Percentiles rank a stretch among this genome's conserved stretches.
phyloP scores from a whole-genome alignment of 2,113 vertebrate species.

The Raja brachyura region DNA sequence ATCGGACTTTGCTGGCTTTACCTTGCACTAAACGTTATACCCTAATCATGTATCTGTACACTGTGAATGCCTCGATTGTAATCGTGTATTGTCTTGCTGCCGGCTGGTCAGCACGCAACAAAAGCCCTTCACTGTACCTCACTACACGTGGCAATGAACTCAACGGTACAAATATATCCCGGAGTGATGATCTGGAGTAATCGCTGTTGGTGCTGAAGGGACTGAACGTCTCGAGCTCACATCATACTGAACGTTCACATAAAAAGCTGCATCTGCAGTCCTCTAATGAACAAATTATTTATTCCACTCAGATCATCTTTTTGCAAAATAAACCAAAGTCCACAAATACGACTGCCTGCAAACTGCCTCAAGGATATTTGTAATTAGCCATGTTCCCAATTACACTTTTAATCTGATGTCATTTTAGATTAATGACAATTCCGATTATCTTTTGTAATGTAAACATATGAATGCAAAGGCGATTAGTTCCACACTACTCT shows the following conservation, averaged over 20 bases:
- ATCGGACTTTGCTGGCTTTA: too few relatives aligned
- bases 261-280: not conserved
- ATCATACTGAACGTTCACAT: not conserved
- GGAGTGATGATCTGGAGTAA: too few relatives aligned
- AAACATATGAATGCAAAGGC: slow-evolving; percentile 29
- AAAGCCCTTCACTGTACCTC: too few relatives aligned
- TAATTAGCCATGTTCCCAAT: slow-evolving; percentile 31
- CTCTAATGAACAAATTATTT: not conserved
- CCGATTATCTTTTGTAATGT: slow-evolving; percentile 25
- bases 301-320: not conserved
- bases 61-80: too few relatives aligned
- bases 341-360: not conserved
- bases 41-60: too few relatives aligned
- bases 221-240: too few relatives aligned
- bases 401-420: slow-evolving; percentile 35
- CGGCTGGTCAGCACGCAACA: too few relatives aligned
- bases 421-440: slow-evolving; percentile 25
- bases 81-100: too few relatives aligned
- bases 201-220: not conserved
- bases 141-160: too few relatives aligned
- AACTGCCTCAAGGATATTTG: slow-evolving; percentile 18
- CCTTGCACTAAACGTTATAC: too few relatives aligned
- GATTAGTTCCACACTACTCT: not conserved
- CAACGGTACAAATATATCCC: too few relatives aligned
- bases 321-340: not conserved